Conservation (phyloP, 2,888 invertebrate species). For the Sminthurides aquaticus region DNA sequence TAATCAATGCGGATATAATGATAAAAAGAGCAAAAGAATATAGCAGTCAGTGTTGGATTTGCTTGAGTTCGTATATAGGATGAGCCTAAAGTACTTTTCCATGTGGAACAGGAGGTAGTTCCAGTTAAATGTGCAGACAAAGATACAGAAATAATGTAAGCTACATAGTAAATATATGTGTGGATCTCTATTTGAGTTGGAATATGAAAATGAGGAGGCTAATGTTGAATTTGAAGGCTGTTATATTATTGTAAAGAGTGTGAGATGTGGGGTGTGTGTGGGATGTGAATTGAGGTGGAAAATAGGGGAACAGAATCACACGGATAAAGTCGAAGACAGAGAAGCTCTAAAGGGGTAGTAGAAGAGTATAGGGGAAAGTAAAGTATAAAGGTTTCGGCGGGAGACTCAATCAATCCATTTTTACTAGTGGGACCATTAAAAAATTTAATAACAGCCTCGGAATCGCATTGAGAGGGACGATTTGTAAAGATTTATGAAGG, state of each 20-base stretch:
- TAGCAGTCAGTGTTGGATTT: too few species aligned
- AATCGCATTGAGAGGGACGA: constrained; percentile 43
- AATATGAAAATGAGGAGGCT: neutral
- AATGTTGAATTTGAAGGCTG: neutral
- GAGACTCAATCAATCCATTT: constrained; percentile 43
- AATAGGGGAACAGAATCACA: neutral
- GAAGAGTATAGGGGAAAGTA: constrained; percentile 8
- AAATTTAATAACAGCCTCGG: constrained; percentile 43
- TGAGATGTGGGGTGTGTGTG: too few species aligned
- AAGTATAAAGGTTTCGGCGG: constrained; percentile 18
- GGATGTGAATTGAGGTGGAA: neutral
- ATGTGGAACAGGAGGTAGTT: too few species aligned
- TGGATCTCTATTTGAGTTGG: neutral
- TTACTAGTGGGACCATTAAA: constrained; percentile 43
- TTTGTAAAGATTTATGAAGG: constrained; percentile 44
- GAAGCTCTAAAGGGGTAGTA: too few species aligned
- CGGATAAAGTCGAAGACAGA: too few species aligned
- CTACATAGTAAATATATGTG: too few species aligned
- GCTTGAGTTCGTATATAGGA: too few species aligned
- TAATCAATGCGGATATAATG: too few species aligned
- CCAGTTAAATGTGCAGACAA: too few species aligned
- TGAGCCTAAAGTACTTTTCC: too few species aligned
- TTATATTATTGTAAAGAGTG: neutral
- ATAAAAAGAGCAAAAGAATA: too few species aligned
- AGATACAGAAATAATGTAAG: too few species aligned